A percentile compares a stretch with the other conserved stretches of the same genome.
Conservation (phyloP, 2,797 vertebrate genomes). For the Anableps anableps region DNA sequence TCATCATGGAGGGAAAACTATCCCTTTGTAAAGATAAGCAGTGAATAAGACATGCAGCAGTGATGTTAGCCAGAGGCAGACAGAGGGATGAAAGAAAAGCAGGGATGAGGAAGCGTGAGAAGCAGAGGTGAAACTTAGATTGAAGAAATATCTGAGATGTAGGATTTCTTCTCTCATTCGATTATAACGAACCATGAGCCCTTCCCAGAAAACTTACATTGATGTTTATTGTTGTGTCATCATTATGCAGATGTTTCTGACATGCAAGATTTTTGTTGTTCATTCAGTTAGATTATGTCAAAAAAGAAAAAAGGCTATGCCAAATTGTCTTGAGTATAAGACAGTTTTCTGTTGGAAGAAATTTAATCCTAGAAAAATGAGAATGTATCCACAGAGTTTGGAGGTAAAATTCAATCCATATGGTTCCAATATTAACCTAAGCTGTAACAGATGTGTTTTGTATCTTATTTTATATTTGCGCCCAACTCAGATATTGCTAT, state of each 20-base stretch:
- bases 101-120: slow-evolving; percentile 7
- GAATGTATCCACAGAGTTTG: too few relatives aligned
- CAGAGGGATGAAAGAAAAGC: slow-evolving; percentile 8
- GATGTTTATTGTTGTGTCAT: not conserved
- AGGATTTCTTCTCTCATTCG: slow-evolving; percentile 21
- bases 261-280: not conserved
- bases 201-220: not conserved
- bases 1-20: slow-evolving; percentile 12
- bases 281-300: not conserved
- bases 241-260: not conserved
- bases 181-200: not conserved
- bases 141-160: not conserved
- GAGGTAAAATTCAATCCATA: too few relatives aligned
- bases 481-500: too few relatives aligned
- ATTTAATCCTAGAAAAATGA: not conserved
- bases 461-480: too few relatives aligned
- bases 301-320: not conserved
- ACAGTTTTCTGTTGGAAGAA: not conserved
- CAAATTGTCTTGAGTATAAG: not conserved
- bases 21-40: slow-evolving; percentile 20
- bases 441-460: too few relatives aligned
- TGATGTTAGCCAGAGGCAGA: slow-evolving; percentile 15
- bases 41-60: not conserved
- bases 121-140: slow-evolving; percentile 7
- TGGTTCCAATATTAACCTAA: too few relatives aligned